Base-by-base conservation (phyloP, 2,888 invertebrate species). In the Yponomeuta plumbellus region DNA sequence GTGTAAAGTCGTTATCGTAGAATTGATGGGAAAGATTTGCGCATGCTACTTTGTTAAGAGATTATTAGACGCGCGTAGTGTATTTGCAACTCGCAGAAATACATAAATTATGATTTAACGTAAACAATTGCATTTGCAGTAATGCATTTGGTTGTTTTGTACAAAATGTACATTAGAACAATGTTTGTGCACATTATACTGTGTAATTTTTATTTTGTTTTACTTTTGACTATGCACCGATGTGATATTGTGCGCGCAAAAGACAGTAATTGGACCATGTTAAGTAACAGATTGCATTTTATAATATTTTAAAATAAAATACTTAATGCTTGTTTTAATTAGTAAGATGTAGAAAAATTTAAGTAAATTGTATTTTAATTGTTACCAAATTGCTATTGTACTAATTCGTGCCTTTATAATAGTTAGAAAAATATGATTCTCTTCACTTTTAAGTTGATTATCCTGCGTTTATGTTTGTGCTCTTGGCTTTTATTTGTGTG, bases 311-410 rank as follows among this genome's bases (percentile, higher is more conserved):
- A 61, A 26, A 61, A 61, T 59, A 59, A 10, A 23, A 61, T 61
- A 39, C n/a, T 62, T 62, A 52, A 52, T 52, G 44, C 44, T 52
- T 52, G 44, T 52, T 52, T 52, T 52, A 40, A 40, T 63, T 40
- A 39, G 23, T 59, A 22, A 59, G 59, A 44, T 58, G 56, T 56
- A 65, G 56, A n/a, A n/a, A 58, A 65, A 58, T 34, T 26, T 34
- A 64, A 40, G 11, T 34, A 56, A 23, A 52, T 56, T 66, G 26
- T 61, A 20, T 62, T 40, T 62, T 71, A 78, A 80, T 81, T 76
- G 84, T 85, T 86, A 85, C 84, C 84, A 81, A 82, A 83, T 78
- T 78, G 70, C 75, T 79, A 76, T 76, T 72, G 68, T 64, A 69
- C 69, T 73, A 68, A 69, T 69, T 78, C 76, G 79, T 84, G 83